A percentile compares a stretch with the other conserved stretches of the same genome.
phyloP scores from a whole-genome alignment of 2,888 invertebrate species.

The Parnassius apollo region DNA sequence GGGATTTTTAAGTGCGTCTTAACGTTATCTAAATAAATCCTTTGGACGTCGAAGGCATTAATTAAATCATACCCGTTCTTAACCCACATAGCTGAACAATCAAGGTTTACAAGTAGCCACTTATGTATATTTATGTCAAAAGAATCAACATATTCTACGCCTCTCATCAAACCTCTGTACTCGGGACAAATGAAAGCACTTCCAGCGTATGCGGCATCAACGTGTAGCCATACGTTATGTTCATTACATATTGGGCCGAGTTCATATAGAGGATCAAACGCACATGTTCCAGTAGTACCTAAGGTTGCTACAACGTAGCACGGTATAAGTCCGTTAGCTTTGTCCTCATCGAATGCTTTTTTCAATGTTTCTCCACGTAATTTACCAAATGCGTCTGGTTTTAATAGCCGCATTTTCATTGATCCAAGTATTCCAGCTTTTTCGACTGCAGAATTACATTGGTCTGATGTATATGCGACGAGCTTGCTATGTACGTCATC shows the following conservation, averaged over 20 bases:
- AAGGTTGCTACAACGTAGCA: slow-evolving; percentile 92
- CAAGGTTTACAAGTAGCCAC: slow-evolving; percentile 96
- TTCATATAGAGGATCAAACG: slow-evolving; percentile 93
- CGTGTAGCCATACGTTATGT: slow-evolving; percentile 92
- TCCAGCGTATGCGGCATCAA: slow-evolving; percentile 98
- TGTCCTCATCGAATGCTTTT: slow-evolving; percentile 88
- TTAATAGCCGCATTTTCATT: slow-evolving; percentile 87
- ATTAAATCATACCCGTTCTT: slow-evolving; percentile 89
- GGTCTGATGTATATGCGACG: slow-evolving; percentile 91
- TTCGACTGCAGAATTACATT: slow-evolving; percentile 95
- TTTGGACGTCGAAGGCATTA: slow-evolving; percentile 94
- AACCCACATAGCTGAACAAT: slow-evolving; percentile 97
- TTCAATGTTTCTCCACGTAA: slow-evolving; percentile 85
- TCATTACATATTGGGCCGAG: slow-evolving; percentile 90
- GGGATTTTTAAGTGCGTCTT: slow-evolving; percentile 83
- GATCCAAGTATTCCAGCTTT: slow-evolving; percentile 91
- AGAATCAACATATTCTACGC: slow-evolving; percentile 91
- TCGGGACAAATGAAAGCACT: slow-evolving; percentile 96
- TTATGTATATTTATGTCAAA: slow-evolving; percentile 98
- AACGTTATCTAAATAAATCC: slow-evolving; percentile 87
- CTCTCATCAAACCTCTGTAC: slow-evolving; percentile 88
- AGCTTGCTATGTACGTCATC: slow-evolving; percentile 85
- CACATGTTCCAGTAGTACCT: slow-evolving; percentile 92
- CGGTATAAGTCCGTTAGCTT: slow-evolving; percentile 89
- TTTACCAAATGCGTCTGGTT: slow-evolving; percentile 83